A percentile compares a stretch with the other conserved stretches of the same genome.
These are phyloP conservation scores for Mormyrus hasselquistii DNA, from an alignment of 2,797 vertebrate genomes.

Conservation along the genomic window DNA sequence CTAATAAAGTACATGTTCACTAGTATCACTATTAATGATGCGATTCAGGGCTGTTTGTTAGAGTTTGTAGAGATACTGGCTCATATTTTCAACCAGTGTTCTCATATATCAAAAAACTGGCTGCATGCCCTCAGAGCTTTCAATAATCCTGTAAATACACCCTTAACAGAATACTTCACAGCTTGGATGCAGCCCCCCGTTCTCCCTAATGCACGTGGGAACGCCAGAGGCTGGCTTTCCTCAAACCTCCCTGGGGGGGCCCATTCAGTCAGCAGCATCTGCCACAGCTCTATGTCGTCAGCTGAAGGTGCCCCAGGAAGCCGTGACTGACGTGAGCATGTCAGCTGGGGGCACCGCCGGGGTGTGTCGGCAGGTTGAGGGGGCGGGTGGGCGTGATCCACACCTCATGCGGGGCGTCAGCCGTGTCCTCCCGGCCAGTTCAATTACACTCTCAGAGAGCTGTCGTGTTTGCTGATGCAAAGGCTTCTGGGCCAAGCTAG, in stretches of 20 bases:
- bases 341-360: not conserved
- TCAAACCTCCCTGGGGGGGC: not conserved
- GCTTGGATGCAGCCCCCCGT: not conserved
- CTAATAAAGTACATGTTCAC: not conserved
- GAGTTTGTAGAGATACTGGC: not conserved
- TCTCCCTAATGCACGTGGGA: not conserved
- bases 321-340: not conserved
- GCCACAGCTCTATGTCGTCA: not conserved
- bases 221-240: not conserved
- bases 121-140: not conserved
- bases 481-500: conserved; percentile 50
- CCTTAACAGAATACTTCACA: not conserved
- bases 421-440: conserved; percentile 18
- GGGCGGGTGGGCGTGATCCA: not conserved
- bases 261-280: not conserved
- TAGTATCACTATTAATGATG: not conserved
- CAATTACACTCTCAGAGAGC: conserved; percentile 52
- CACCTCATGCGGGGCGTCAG: not conserved
- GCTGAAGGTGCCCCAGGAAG: not conserved
- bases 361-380: not conserved
- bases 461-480: conserved; percentile 47
- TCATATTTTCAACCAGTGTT: not conserved
- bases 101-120: not conserved
- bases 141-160: not conserved
- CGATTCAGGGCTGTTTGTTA: not conserved